Conservation (phyloP, 2,113 vertebrate genomes). For the Nyctibius bracteatus region DNA sequence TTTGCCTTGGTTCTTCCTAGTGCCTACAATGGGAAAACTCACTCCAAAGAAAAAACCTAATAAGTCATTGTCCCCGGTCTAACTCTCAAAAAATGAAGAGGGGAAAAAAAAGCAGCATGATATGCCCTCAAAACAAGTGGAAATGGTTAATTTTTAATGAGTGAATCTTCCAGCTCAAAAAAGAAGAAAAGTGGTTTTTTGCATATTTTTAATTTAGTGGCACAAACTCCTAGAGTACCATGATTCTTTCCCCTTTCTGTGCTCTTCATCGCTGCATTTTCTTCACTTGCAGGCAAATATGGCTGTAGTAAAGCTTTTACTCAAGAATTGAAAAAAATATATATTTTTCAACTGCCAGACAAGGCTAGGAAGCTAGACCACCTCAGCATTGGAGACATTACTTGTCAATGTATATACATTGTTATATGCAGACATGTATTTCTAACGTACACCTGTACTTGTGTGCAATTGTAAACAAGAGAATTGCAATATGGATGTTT, state of each 20-base stretch:
- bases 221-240: slow-evolving; percentile 67
- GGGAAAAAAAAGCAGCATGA: slow-evolving; percentile 53
- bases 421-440: slow-evolving; percentile 83
- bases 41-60: slow-evolving; percentile 97
- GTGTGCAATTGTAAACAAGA: slow-evolving; percentile 83
- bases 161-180: slow-evolving; percentile 64
- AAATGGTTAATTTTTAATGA: slow-evolving; percentile 60
- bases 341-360: slow-evolving; percentile 77
- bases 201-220: slow-evolving; percentile 71
- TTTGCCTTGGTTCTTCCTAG: slow-evolving; percentile 93
- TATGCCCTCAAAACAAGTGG: slow-evolving; percentile 67
- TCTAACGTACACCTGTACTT: slow-evolving; percentile 76
- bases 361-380: slow-evolving; percentile 74
- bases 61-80: slow-evolving; percentile 79
- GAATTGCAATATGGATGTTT: slow-evolving; percentile 83
- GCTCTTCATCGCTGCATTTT: slow-evolving; percentile 76
- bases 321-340: slow-evolving; percentile 60
- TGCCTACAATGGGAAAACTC: slow-evolving; percentile 95
- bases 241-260: slow-evolving; percentile 56
- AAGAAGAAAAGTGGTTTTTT: slow-evolving; percentile 65
- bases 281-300: slow-evolving; percentile 78
- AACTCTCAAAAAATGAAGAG: slow-evolving; percentile 64
- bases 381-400: slow-evolving; percentile 76
- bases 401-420: slow-evolving; percentile 83
- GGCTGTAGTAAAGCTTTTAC: slow-evolving; percentile 72